These are phyloP conservation scores for Torymus aiolomorphi DNA, from an alignment of 2,888 invertebrate genomes.

Conservation along the genomic window DNA sequence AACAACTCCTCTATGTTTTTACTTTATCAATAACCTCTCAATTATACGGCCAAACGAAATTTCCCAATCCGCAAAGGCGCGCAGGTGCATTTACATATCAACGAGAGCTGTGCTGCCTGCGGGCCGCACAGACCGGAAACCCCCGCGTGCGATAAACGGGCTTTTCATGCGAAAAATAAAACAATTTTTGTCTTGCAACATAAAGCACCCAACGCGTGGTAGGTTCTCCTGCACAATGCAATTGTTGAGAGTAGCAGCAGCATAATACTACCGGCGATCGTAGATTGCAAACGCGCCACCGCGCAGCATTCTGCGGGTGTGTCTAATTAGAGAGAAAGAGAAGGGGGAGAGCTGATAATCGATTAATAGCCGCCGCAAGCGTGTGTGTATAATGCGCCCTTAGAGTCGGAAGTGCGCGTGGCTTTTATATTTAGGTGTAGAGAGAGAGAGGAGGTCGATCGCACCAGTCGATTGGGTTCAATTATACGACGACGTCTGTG, in stretches of 20 bases:
- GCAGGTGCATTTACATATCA: slow-evolving; percentile 28
- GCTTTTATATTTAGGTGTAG: no score
- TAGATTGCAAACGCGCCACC: not conserved
- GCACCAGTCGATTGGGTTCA: slow-evolving; percentile 24
- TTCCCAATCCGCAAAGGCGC: no score
- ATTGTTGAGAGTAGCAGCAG: slow-evolving; percentile 3
- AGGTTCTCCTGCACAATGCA: slow-evolving; percentile 12
- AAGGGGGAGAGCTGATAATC: slow-evolving; percentile 24
- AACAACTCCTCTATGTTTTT: no score
- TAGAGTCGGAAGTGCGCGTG: slow-evolving; percentile 2
- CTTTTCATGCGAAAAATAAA: slow-evolving; percentile 31
- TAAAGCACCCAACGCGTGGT: not conserved
- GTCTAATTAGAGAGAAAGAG: slow-evolving; percentile 33
- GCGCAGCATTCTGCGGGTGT: slow-evolving; percentile 40
- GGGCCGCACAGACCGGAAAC: slow-evolving; percentile 14
- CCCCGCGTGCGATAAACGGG: not conserved
- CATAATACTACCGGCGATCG: not conserved
- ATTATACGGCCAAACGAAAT: no score
- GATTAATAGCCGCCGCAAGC: slow-evolving; percentile 21
- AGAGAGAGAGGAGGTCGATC: not conserved
- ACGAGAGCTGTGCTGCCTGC: not conserved
- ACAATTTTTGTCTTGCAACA: slow-evolving; percentile 4
- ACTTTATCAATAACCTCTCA: no score
- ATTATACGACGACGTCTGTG: slow-evolving; percentile 12
- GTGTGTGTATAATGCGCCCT: not conserved